phyloP scores from a whole-genome alignment of 2,113 vertebrate species.

The Holacanthus passer region DNA sequence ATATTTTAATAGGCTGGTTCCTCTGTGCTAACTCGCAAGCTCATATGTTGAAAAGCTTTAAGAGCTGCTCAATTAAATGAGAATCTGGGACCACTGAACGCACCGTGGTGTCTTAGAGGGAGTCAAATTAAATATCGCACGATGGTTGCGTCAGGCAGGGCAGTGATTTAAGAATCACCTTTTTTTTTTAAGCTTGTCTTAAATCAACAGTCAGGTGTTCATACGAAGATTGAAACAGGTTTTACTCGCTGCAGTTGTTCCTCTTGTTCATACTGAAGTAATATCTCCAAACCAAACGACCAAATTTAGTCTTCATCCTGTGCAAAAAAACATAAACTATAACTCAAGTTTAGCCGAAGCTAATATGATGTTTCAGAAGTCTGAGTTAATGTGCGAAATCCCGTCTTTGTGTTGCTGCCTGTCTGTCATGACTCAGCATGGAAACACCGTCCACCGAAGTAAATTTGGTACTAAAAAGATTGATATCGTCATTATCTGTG shows the following conservation, averaged over 20 bases:
- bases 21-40: neutral
- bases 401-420: neutral
- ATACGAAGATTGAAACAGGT: neutral
- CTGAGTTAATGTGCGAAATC: neutral
- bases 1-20: conserved; percentile 25
- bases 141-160: neutral
- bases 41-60: neutral
- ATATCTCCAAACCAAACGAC: too few relatives aligned
- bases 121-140: neutral
- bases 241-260: neutral
- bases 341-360: neutral
- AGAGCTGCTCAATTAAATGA: conserved; percentile 16
- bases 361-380: neutral
- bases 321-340: neutral
- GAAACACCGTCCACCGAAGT: too few relatives aligned
- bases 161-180: neutral
- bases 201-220: neutral
- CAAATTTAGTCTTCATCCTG: neutral
- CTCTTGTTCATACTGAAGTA: too few relatives aligned
- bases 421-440: neutral
- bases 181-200: neutral
- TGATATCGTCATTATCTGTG: neutral
- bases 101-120: neutral
- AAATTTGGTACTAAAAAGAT: neutral
- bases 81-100: neutral